These are phyloP conservation scores for Ageneiosus marmoratus DNA, from an alignment of 2,113 vertebrate genomes.

Conservation along the genomic window DNA sequence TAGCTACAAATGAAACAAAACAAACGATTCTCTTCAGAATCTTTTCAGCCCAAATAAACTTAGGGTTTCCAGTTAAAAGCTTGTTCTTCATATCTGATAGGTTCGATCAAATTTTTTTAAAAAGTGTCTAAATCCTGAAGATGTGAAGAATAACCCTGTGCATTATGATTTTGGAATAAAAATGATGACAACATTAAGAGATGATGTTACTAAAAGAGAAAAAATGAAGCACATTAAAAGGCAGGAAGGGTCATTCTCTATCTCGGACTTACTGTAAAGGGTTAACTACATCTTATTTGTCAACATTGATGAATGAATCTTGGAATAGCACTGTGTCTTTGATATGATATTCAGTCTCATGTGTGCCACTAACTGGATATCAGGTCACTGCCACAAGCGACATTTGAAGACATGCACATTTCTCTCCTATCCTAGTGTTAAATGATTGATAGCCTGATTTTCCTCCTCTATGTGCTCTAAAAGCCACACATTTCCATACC, in stretches of 20 bases:
- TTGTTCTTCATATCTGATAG: no score
- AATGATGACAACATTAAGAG: neutral
- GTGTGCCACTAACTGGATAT: slow-evolving; percentile 12
- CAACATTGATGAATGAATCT: slow-evolving; percentile 5
- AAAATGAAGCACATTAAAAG: neutral
- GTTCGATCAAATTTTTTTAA: no score
- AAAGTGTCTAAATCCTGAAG: no score
- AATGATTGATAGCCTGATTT: slow-evolving; percentile 40
- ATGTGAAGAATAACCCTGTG: no score
- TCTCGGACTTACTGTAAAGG: neutral
- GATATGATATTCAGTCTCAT: slow-evolving; percentile 23
- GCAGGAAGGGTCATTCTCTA: neutral
- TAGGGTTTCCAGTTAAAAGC: no score
- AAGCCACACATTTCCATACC: slow-evolving; percentile 30
- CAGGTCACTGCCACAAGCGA: slow-evolving; percentile 26
- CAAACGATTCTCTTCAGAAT: no score
- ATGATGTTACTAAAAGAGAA: neutral
- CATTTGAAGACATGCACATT: slow-evolving; percentile 33
- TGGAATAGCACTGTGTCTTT: slow-evolving; percentile 7
- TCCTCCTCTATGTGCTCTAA: slow-evolving; percentile 31
- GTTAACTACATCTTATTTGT: neutral
- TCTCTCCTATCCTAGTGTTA: slow-evolving; percentile 5
- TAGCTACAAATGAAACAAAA: no score
- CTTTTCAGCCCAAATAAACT: no score
- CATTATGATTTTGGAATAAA: neutral